A percentile compares a stretch with the other conserved stretches of the same genome.
These are phyloP conservation scores for Heliconius eleuchia DNA, from an alignment of 1,140 invertebrate genomes.

Conservation along the genomic window DNA sequence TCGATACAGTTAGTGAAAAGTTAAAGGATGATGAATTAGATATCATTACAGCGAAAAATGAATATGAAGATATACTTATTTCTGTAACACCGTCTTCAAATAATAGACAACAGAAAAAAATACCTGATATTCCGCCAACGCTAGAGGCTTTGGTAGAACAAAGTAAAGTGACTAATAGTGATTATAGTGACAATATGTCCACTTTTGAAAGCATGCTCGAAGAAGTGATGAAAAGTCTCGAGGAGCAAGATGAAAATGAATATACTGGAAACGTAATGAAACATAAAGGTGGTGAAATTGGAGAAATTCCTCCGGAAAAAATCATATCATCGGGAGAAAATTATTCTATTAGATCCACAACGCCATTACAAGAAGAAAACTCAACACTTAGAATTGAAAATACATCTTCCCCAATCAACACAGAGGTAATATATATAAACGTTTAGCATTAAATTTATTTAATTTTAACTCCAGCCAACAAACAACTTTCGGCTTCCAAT, in stretches of 20 bases:
- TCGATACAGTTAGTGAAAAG: constrained; percentile 48
- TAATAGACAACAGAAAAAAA: constrained; percentile 65
- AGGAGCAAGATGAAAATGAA: constrained; percentile 79
- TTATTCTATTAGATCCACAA: constrained; percentile 50
- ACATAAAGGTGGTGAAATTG: constrained; percentile 80
- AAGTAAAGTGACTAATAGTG: constrained; percentile 66
- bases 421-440: constrained; percentile 53
- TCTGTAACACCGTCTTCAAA: constrained; percentile 76
- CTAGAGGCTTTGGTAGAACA: constrained; percentile 74
- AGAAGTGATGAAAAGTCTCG: constrained; percentile 80
- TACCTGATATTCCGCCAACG: constrained; percentile 72
- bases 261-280: constrained; percentile 76
- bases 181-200: constrained; percentile 62
- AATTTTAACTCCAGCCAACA: neutral
- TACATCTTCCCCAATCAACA: constrained; percentile 37
- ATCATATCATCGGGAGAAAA: constrained; percentile 67
- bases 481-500: no score
- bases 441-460: constrained; percentile 4
- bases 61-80: constrained; percentile 75
- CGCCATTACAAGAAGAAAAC: constrained; percentile 44
- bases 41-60: constrained; percentile 77
- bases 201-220: constrained; percentile 80
- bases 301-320: constrained; percentile 76
- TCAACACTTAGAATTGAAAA: constrained; percentile 49
- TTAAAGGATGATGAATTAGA: constrained; percentile 62